These are phyloP conservation scores for Ibycter americanus DNA, from an alignment of 2,797 vertebrate genomes.

Conservation along the genomic window DNA sequence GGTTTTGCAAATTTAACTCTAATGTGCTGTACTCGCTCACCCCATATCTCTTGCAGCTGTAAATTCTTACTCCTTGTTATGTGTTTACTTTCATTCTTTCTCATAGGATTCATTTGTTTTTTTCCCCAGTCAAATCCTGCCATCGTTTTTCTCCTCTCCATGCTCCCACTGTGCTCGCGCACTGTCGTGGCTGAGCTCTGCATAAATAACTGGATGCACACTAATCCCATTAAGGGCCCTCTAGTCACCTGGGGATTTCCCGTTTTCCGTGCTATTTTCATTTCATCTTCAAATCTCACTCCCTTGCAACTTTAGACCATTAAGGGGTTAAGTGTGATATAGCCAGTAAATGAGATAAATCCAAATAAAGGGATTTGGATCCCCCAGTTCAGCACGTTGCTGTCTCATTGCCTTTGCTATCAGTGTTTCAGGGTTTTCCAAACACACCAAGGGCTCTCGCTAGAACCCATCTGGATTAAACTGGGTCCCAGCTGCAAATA, in stretches of 20 bases:
- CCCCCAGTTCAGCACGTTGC: background rate
- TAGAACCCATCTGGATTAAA: background rate
- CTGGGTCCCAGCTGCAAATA: background rate
- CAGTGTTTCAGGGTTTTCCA: background rate
- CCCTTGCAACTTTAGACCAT: background rate
- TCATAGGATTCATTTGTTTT: background rate
- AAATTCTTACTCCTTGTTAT: background rate
- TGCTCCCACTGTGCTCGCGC: background rate
- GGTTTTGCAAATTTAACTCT: background rate
- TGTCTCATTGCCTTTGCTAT: background rate
- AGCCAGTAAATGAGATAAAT: slow-evolving; percentile 27
- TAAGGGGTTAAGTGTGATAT: slow-evolving; percentile 43
- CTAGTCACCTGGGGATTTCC: background rate
- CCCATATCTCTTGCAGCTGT: background rate
- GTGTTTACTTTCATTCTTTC: background rate
- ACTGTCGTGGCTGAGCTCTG: background rate
- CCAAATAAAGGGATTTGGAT: slow-evolving; percentile 51
- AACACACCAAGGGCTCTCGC: background rate
- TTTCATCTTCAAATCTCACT: slow-evolving; percentile 20
- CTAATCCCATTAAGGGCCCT: background rate
- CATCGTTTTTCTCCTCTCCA: background rate
- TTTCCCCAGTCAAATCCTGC: background rate
- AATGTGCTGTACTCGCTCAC: background rate
- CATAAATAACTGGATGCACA: background rate
- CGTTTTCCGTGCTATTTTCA: background rate